Conservation (phyloP, 2,113 vertebrate genomes). For the Gasterosteus nipponicus region DNA sequence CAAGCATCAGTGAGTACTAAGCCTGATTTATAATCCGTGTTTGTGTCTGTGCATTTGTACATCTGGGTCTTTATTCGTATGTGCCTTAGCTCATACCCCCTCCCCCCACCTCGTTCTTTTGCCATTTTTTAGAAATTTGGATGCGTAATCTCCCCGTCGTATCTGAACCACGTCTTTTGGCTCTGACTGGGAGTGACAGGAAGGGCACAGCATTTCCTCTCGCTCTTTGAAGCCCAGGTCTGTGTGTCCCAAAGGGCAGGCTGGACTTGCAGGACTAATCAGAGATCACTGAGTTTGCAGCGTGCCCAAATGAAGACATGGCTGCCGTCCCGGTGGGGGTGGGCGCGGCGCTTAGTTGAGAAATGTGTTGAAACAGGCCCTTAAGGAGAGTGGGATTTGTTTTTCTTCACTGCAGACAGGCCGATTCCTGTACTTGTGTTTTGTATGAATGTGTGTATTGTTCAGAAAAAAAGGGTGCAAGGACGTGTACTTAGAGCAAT, state of each 20-base stretch:
- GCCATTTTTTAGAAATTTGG: slow-evolving; percentile 26
- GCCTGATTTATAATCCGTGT: not conserved
- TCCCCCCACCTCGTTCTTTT: not conserved
- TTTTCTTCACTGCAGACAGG: slow-evolving; percentile 50
- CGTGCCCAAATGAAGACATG: slow-evolving; percentile 72
- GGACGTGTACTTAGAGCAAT: slow-evolving; percentile 46
- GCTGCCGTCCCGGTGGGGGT: slow-evolving; percentile 22
- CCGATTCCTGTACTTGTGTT: slow-evolving; percentile 63
- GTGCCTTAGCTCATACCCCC: slow-evolving; percentile 20
- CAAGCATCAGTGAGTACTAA: slow-evolving; percentile 14
- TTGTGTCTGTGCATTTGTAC: not conserved
- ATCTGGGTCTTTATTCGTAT: slow-evolving; percentile 16
- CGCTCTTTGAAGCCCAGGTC: slow-evolving; percentile 73
- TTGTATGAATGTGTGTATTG: slow-evolving; percentile 61
- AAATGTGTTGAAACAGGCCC: slow-evolving; percentile 56
- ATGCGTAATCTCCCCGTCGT: slow-evolving; percentile 66
- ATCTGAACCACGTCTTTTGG: slow-evolving; percentile 65
- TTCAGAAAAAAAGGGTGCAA: slow-evolving; percentile 52
- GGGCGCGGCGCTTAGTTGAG: slow-evolving; percentile 30
- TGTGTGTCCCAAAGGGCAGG: slow-evolving; percentile 54
- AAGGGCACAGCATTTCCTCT: slow-evolving; percentile 78
- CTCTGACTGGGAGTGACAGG: slow-evolving; percentile 75
- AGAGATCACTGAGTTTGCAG: slow-evolving; percentile 40
- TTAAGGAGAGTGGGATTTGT: slow-evolving; percentile 50
- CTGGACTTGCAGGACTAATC: slow-evolving; percentile 66